Conservation (phyloP, 2,113 vertebrate species). For the Antigone vipio region DNA sequence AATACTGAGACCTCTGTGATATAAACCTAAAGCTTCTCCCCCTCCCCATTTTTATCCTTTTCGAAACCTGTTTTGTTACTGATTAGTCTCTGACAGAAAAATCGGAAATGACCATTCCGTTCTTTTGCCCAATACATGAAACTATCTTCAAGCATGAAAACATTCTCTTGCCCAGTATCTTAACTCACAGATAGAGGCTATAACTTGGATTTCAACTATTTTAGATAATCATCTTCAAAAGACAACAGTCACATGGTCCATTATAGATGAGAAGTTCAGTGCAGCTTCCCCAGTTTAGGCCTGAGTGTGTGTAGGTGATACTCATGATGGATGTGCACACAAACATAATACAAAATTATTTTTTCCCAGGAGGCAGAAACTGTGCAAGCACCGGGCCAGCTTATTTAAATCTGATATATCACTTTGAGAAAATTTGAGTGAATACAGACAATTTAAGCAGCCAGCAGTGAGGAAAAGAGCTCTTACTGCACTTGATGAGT, state of each 20-base stretch:
- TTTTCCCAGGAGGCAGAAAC: neutral
- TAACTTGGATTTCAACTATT: neutral
- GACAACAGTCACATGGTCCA: neutral
- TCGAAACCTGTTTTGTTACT: neutral
- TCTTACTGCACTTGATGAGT: neutral
- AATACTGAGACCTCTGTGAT: neutral
- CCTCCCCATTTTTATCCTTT: fast-evolving
- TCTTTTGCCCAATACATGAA: fast-evolving
- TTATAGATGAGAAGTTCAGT: fast-evolving
- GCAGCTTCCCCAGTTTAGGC: neutral
- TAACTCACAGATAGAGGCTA: neutral
- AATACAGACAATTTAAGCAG: neutral
- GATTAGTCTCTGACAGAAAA: neutral
- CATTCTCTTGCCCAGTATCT: neutral
- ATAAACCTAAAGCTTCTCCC: neutral
- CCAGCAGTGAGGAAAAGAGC: neutral
- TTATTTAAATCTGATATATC: neutral
- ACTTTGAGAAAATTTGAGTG: fast-evolving
- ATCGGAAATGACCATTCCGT: neutral
- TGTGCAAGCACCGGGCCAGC: neutral
- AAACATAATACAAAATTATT: neutral
- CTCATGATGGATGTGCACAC: fast-evolving
- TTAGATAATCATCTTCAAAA: neutral
- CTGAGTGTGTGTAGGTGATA: fast-evolving
- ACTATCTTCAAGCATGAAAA: neutral